Percentiles rank a stretch among this genome's conserved stretches.
Evolutionary conservation across 2,113 vertebrate genomes (phyloP).

Genomic region (Microcebus jonahi): DNA sequence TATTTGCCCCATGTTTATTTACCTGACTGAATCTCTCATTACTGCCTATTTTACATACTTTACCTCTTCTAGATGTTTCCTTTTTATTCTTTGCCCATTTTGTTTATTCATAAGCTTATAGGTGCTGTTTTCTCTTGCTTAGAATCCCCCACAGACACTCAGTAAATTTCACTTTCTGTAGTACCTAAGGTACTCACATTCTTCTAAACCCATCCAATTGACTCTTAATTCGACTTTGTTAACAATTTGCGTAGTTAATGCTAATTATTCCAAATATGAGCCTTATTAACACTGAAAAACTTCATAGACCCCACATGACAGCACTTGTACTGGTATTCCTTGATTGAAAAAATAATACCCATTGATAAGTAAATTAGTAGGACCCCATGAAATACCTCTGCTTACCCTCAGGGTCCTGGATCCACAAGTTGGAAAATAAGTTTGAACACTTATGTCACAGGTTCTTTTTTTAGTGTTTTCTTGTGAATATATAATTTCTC

Average conservation of each 20-base stretch:
- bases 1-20: neutral
- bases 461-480: neutral
- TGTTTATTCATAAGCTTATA: neutral
- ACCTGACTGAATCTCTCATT: neutral
- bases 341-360: neutral
- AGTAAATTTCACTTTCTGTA: neutral
- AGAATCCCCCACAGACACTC: neutral
- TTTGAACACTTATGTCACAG: neutral
- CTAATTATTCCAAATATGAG: neutral
- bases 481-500: neutral
- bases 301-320: neutral
- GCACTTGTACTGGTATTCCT: neutral
- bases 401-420: neutral
- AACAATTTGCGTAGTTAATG: neutral
- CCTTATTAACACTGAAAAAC: neutral
- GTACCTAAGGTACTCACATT: too few relatives aligned
- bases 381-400: neutral
- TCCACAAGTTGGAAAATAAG: neutral
- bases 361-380: neutral
- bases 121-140: neutral
- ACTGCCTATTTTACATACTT: neutral
- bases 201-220: neutral
- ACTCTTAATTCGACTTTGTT: neutral
- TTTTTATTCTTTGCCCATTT: neutral
- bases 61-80: neutral